phyloP scores from a whole-genome alignment of 2,797 vertebrate species.

The Epinephelus coioides region DNA sequence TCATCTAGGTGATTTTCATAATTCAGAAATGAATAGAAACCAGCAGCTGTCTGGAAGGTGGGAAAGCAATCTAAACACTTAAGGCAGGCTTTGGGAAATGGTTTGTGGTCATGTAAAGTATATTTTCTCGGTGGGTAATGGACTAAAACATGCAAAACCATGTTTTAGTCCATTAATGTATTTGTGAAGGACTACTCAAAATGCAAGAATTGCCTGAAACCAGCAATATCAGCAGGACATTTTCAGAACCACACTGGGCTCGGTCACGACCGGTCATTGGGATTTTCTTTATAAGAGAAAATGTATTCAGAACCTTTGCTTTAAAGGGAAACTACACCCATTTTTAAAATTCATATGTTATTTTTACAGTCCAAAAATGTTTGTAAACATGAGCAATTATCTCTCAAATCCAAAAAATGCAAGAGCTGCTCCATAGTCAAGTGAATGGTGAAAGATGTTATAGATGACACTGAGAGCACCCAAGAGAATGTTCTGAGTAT shows the following conservation, averaged over 20 bases:
- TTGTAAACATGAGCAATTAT: too few relatives aligned
- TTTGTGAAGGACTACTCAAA: slow-evolving; percentile 11
- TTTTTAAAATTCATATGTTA: too few relatives aligned
- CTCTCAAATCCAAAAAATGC: too few relatives aligned
- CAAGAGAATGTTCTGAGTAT: too few relatives aligned
- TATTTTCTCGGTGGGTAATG: slow-evolving; percentile 24
- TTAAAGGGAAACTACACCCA: not conserved
- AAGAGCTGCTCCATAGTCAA: too few relatives aligned
- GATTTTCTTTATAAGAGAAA: not conserved
- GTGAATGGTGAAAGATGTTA: too few relatives aligned
- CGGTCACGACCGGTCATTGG: not conserved
- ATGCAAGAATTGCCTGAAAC: not conserved
- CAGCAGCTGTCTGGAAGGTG: not conserved
- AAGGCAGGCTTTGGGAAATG: not conserved
- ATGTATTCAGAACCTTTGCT: not conserved
- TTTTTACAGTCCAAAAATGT: too few relatives aligned
- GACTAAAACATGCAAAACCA: slow-evolving; percentile 10
- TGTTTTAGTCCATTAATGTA: slow-evolving; percentile 6
- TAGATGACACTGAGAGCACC: too few relatives aligned
- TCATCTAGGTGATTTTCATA: not conserved
- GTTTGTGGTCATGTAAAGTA: slow-evolving; percentile 25
- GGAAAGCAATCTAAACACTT: slow-evolving; percentile 2
- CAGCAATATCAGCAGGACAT: not conserved
- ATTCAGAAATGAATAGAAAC: slow-evolving; percentile 24
- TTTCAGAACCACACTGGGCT: slow-evolving; percentile 2